phyloP scores from a whole-genome alignment of 2,888 invertebrate genomes.

The Synergus gifuensis region DNA sequence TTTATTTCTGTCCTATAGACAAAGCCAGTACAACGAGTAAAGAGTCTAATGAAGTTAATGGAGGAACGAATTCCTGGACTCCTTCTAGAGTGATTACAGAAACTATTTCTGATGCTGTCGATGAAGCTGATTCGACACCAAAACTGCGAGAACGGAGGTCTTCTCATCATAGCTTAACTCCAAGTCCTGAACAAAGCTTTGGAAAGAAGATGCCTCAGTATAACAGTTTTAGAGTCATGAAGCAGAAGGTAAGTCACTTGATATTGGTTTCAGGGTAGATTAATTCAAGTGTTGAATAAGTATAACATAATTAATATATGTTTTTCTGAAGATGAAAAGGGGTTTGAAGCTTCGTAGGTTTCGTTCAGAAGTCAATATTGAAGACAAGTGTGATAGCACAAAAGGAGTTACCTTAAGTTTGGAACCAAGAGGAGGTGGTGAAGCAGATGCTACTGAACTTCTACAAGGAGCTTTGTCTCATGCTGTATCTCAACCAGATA shows the following conservation, averaged over 20 bases:
- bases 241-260: constrained; percentile 69
- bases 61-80: constrained; percentile 63
- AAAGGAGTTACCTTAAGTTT: constrained; percentile 70
- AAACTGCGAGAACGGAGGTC: constrained; percentile 62
- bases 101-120: constrained; percentile 52
- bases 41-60: constrained; percentile 65
- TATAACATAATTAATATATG: constrained; percentile 1
- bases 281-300: not conserved
- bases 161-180: constrained; percentile 67
- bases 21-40: constrained; percentile 65
- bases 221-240: constrained; percentile 75
- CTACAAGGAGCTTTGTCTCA: constrained; percentile 72
- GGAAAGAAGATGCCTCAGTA: constrained; percentile 72
- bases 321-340: constrained; percentile 65
- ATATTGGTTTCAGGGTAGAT: not conserved
- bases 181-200: constrained; percentile 71
- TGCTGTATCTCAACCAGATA: constrained; percentile 78
- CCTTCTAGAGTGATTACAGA: constrained; percentile 60
- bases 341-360: constrained; percentile 76
- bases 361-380: constrained; percentile 77
- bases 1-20: constrained; percentile 53
- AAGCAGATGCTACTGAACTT: constrained; percentile 77
- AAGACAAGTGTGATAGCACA: constrained; percentile 68
- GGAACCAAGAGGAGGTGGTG: constrained; percentile 75
- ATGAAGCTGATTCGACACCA: constrained; percentile 54